Conservation (phyloP, 2,797 vertebrate genomes). For the Cryptoprocta ferox region DNA sequence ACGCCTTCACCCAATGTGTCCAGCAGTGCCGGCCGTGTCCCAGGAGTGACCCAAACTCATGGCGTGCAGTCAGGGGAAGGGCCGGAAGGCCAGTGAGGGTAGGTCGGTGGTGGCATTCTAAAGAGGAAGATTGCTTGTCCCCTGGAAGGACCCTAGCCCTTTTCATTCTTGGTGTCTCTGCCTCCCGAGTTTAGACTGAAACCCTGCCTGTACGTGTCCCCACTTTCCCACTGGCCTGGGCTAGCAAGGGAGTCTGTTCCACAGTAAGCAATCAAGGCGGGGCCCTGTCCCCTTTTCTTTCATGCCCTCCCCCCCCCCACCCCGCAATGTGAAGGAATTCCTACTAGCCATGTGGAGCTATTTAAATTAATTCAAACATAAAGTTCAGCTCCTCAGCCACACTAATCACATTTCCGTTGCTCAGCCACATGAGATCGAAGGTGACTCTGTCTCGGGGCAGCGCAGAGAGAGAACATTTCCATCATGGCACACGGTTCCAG, state of each 20-base stretch:
- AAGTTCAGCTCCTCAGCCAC: neutral
- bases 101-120: neutral
- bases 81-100: neutral
- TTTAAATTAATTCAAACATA: neutral
- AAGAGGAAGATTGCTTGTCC: neutral
- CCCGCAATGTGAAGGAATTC: neutral
- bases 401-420: neutral
- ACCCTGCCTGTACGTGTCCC: neutral
- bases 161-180: neutral
- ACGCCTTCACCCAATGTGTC: neutral
- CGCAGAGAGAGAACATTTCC: neutral
- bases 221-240: neutral
- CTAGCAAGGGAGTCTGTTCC: neutral
- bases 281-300: neutral
- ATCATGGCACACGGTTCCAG: rapidly evolving
- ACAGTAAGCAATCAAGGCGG: neutral
- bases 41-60: rapidly evolving
- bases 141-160: neutral
- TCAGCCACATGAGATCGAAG: neutral
- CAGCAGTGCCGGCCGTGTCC: neutral
- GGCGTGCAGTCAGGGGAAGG: neutral
- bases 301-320: neutral
- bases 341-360: neutral
- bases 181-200: neutral
- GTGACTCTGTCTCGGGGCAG: rapidly evolving